Percentiles rank a stretch among this genome's conserved stretches.
phyloP scores from a whole-genome alignment of 2,888 invertebrate genomes.

The Eucera pruinosa region DNA sequence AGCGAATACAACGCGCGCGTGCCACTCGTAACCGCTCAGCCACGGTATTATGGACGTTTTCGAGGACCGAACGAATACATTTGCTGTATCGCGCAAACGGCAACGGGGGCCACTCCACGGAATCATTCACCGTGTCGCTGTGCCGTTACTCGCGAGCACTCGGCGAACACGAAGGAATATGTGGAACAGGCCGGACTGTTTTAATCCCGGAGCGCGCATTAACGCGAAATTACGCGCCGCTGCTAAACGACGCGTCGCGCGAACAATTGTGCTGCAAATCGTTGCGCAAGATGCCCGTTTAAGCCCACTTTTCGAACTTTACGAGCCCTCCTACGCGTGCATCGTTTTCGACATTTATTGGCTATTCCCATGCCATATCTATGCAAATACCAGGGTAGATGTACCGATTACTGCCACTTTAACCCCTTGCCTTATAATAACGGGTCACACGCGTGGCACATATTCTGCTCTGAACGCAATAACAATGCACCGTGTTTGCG shows the following conservation, averaged over 20 bases:
- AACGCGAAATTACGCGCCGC: slow-evolving; percentile 20
- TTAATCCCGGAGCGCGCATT: slow-evolving; percentile 13
- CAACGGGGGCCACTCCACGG: slow-evolving; percentile 12
- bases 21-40: not conserved
- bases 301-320: not conserved
- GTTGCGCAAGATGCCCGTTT: not conserved
- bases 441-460: too few relatives aligned
- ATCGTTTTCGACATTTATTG: not conserved
- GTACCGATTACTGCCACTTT: too few relatives aligned
- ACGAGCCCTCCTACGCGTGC: not conserved
- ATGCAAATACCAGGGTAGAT: too few relatives aligned
- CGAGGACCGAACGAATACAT: slow-evolving; percentile 34
- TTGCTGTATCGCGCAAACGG: not conserved
- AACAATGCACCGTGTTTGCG: too few relatives aligned
- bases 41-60: slow-evolving; percentile 14
- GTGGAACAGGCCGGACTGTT: slow-evolving; percentile 7
- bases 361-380: not conserved
- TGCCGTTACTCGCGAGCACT: slow-evolving; percentile 4
- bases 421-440: too few relatives aligned
- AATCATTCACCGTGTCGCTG: slow-evolving; percentile 27
- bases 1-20: slow-evolving; percentile 7
- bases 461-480: too few relatives aligned
- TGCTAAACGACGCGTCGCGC: slow-evolving; percentile 16
- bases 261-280: not conserved
- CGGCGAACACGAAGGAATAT: slow-evolving; percentile 3